A percentile compares a stretch with the other conserved stretches of the same genome.
phyloP scores from a whole-genome alignment of 2,888 invertebrate species.

The Drosophila meridiana region DNA sequence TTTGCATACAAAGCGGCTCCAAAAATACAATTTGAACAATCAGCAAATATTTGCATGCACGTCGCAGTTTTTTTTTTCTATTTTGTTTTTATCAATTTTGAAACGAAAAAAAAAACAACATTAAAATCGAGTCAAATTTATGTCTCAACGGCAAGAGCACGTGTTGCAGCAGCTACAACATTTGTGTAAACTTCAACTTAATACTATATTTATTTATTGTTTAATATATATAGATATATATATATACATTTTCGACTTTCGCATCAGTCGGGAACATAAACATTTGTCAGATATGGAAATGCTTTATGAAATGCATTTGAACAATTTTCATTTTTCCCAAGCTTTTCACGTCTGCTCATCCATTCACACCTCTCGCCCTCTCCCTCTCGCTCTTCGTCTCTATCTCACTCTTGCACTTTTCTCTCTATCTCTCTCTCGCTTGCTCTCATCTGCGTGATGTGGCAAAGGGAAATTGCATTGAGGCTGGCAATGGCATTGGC shows the following conservation, averaged over 20 bases:
- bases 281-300: conserved; percentile 22
- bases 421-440: conserved; percentile 2
- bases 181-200: not conserved
- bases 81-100: conserved; percentile 6
- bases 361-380: not conserved
- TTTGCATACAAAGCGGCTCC: conserved; percentile 46
- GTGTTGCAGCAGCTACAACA: conserved; percentile 24
- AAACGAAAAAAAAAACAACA: conserved; percentile 7
- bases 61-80: conserved; percentile 24
- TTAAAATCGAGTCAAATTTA: conserved; percentile 5
- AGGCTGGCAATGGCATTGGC: conserved; percentile 83
- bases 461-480: conserved; percentile 73
- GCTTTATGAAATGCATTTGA: conserved; percentile 11
- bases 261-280: conserved; percentile 43
- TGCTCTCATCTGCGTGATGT: conserved; percentile 42
- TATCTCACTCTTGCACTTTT: not conserved
- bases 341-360: conserved; percentile 39
- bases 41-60: conserved; percentile 50
- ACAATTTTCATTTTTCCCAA: conserved; percentile 33
- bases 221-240: too few relatives aligned
- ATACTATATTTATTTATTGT: not conserved
- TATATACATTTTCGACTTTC: conserved; percentile 20
- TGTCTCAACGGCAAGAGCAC: conserved; percentile 27
- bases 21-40: conserved; percentile 32
- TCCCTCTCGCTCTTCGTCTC: not conserved